Evolutionary conservation across 2,797 vertebrate species (phyloP).

Genomic region (Bradypodion ventrale): DNA sequence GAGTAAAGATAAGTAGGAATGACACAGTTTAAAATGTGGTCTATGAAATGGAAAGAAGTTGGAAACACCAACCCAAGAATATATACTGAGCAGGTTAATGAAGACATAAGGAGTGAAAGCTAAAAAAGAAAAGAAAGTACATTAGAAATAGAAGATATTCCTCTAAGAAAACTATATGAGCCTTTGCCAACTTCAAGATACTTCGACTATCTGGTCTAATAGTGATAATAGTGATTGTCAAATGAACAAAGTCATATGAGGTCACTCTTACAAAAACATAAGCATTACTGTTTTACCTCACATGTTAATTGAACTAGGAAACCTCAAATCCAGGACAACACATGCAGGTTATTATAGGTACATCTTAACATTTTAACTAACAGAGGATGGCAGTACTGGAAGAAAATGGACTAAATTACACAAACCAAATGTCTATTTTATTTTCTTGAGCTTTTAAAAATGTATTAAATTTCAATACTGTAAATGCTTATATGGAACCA

Average conservation of each 20-base stretch:
- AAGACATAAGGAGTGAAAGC: conserved; percentile 41
- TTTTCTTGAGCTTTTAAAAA: background rate
- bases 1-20: conserved; percentile 44
- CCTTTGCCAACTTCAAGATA: background rate
- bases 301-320: background rate
- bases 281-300: background rate
- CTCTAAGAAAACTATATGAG: background rate
- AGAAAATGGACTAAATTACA: background rate
- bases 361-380: background rate
- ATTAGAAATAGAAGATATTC: conserved; percentile 17
- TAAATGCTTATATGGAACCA: background rate
- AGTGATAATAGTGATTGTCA: background rate
- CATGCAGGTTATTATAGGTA: background rate
- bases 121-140: background rate
- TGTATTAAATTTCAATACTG: background rate
- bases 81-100: conserved; percentile 41
- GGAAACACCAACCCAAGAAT: conserved; percentile 50
- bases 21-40: conserved; percentile 47
- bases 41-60: background rate
- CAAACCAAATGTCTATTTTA: background rate
- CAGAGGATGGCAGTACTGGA: background rate
- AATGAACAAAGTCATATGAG: background rate
- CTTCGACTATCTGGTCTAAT: conserved; percentile 2
- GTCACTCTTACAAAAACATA: background rate
- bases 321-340: background rate